Percentiles rank a stretch among this genome's conserved stretches.
Evolutionary conservation across 2,888 invertebrate species (phyloP).

Genomic region (Coenonympha glycerion): DNA sequence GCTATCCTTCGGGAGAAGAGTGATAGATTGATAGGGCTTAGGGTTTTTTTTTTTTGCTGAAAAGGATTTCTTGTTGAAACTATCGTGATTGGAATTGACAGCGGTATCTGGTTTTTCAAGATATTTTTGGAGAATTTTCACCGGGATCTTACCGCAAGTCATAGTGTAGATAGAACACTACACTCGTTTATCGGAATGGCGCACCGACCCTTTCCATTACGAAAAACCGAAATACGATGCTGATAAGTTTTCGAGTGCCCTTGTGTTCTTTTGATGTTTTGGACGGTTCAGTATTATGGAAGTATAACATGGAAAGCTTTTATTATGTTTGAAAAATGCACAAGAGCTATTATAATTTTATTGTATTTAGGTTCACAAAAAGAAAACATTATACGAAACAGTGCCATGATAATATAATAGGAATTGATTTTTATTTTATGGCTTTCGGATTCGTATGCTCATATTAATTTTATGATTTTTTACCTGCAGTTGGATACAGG

Average conservation of each 20-base stretch:
- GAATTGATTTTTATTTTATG: no score
- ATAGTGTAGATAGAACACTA: neutral
- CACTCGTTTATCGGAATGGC: neutral
- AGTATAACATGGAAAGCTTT: no score
- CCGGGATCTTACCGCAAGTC: conserved; percentile 27
- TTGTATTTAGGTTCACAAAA: no score
- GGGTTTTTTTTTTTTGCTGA: conserved; percentile 6
- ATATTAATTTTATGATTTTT: no score
- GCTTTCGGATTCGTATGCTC: no score
- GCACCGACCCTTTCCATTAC: neutral
- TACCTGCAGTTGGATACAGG: no score
- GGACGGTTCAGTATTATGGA: neutral
- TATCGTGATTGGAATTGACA: conserved; percentile 51
- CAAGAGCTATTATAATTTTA: no score
- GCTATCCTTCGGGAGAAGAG: neutral
- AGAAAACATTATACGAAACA: no score
- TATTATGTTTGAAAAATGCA: no score
- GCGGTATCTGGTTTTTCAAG: conserved; percentile 54
- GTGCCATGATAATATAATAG: no score
- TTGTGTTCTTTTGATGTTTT: neutral
- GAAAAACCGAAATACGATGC: neutral
- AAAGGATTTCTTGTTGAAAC: conserved; percentile 32
- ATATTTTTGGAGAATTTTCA: conserved; percentile 35
- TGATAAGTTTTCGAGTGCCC: conserved; percentile 1
- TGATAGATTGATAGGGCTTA: conserved; percentile 3